Percentiles rank a stretch among this genome's conserved stretches.
These are phyloP conservation scores for Nycticebus coucang DNA, from an alignment of 2,113 vertebrate species.

Conservation along the genomic window DNA sequence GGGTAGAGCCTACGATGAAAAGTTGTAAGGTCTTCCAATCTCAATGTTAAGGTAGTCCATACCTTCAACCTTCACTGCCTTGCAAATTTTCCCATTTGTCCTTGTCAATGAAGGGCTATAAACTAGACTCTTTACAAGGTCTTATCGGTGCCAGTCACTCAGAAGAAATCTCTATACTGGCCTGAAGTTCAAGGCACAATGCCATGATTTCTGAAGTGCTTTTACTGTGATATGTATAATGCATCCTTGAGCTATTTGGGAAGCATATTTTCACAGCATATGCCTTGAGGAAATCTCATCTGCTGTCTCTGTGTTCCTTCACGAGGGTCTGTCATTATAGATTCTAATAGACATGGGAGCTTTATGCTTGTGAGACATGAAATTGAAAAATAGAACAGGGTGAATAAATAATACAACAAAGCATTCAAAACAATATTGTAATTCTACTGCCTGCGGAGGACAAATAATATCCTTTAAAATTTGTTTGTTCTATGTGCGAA, in stretches of 20 bases:
- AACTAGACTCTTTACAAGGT: neutral
- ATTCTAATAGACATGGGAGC: neutral
- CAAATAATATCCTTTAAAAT: neutral
- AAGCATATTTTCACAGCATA: slow-evolving; percentile 3
- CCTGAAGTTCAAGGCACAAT: neutral
- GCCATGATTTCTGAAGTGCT: slow-evolving; percentile 11
- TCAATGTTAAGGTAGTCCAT: neutral
- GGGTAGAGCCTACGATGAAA: neutral
- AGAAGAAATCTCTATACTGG: neutral
- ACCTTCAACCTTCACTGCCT: neutral
- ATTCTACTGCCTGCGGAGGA: neutral
- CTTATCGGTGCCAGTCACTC: neutral
- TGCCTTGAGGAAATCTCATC: neutral
- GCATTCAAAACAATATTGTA: neutral
- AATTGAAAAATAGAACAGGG: neutral
- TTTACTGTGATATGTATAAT: neutral
- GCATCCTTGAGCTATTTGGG: neutral
- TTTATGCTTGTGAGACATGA: slow-evolving; percentile 33
- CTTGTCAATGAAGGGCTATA: neutral
- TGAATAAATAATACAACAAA: slow-evolving; percentile 49
- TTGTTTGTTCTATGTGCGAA: neutral
- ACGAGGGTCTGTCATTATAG: neutral
- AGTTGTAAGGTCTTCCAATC: neutral
- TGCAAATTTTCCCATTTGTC: neutral
- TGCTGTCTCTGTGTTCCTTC: neutral